Evolutionary conservation across 2,888 invertebrate genomes (phyloP).

Genomic region (Latheticus oryzae): DNA sequence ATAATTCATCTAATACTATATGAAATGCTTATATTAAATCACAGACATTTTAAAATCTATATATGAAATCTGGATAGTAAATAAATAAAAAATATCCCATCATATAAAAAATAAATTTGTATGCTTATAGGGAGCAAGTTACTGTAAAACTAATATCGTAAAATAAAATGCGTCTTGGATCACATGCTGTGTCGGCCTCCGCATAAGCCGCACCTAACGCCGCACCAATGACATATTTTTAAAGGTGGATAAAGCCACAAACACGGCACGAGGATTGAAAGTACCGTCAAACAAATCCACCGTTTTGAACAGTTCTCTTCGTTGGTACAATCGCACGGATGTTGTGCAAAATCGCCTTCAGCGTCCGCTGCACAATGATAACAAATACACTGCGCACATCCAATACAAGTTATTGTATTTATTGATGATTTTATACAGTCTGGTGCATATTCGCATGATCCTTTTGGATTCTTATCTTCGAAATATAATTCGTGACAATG

Average conservation of each 20-base stretch:
- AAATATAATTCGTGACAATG: slow-evolving; percentile 86
- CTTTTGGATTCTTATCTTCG: slow-evolving; percentile 86
- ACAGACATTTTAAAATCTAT: slow-evolving; percentile 53
- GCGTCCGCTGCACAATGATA: slow-evolving; percentile 95
- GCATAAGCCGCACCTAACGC: slow-evolving; percentile 82
- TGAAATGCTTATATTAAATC: slow-evolving; percentile 57
- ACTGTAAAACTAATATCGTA: slow-evolving; percentile 56
- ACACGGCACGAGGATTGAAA: slow-evolving; percentile 91
- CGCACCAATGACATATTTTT: slow-evolving; percentile 85
- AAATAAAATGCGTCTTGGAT: slow-evolving; percentile 56
- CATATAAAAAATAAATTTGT: slow-evolving; percentile 43
- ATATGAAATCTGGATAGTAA: slow-evolving; percentile 37
- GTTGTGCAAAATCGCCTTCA: slow-evolving; percentile 87
- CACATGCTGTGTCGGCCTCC: slow-evolving; percentile 80
- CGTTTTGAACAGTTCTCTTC: slow-evolving; percentile 81
- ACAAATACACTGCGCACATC: slow-evolving; percentile 87
- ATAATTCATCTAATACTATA: slow-evolving; percentile 48
- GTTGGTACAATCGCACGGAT: slow-evolving; percentile 84
- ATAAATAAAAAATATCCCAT: slow-evolving; percentile 38
- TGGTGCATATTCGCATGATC: slow-evolving; percentile 88
- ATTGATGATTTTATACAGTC: slow-evolving; percentile 85
- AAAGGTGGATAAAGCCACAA: slow-evolving; percentile 94
- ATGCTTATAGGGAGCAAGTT: slow-evolving; percentile 33
- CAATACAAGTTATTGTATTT: slow-evolving; percentile 76
- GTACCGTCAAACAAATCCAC: slow-evolving; percentile 87